Conservation (phyloP, 2,113 vertebrate genomes). For the Malurus cyaneus region DNA sequence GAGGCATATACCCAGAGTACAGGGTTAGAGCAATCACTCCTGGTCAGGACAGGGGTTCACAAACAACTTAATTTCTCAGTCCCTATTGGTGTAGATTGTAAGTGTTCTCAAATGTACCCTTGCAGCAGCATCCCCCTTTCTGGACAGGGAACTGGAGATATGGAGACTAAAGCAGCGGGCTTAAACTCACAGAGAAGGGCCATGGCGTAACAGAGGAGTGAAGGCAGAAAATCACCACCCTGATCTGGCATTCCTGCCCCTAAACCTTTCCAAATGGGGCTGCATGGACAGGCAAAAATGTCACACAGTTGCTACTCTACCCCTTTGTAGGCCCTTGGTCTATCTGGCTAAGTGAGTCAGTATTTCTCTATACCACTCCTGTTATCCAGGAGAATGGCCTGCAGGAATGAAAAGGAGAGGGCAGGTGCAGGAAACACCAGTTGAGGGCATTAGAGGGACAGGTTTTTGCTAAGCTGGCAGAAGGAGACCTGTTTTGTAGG, state of each 20-base stretch:
- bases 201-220: background rate
- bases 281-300: background rate
- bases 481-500: background rate
- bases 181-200: background rate
- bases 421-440: background rate
- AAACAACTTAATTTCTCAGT: background rate
- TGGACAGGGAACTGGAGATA: background rate
- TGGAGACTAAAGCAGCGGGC: background rate
- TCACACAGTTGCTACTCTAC: background rate
- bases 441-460: background rate
- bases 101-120: background rate
- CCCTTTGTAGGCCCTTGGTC: background rate
- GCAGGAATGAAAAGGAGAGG: background rate
- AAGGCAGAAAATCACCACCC: background rate
- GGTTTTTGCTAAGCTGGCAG: conserved; percentile 19
- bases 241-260: background rate
- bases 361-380: background rate
- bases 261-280: background rate
- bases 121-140: background rate
- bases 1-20: background rate
- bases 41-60: background rate
- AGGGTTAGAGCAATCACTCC: background rate
- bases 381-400: background rate
- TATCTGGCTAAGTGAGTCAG: background rate
- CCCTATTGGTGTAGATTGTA: background rate